Evolutionary conservation across 1,140 invertebrate species (phyloP).

Genomic region (Leptinotarsa lineolata): DNA sequence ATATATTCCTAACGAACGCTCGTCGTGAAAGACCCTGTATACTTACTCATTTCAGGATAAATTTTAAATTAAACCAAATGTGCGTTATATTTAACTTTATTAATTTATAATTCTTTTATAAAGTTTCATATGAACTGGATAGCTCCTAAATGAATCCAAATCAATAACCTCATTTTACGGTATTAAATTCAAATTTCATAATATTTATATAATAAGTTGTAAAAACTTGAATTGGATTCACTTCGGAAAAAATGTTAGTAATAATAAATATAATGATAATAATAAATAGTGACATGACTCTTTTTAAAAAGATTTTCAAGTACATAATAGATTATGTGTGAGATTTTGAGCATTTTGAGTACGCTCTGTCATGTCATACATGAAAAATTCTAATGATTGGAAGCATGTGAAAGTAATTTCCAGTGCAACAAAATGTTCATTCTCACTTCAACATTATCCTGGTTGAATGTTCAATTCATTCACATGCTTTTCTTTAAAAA

Average conservation of each 20-base stretch:
- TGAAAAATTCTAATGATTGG: constrained; percentile 19
- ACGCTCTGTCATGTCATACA: constrained; percentile 40
- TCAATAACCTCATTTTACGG: constrained; percentile 37
- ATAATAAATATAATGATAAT: constrained; percentile 51
- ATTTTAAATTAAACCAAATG: constrained; percentile 25
- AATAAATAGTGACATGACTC: constrained; percentile 44
- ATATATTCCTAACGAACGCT: too few relatives aligned
- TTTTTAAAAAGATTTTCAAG: constrained; percentile 39
- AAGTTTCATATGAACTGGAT: constrained; percentile 57
- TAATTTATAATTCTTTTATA: constrained; percentile 58
- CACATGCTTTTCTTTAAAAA: not conserved
- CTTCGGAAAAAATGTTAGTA: constrained; percentile 49
- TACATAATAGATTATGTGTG: constrained; percentile 39
- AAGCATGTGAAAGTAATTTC: constrained; percentile 3
- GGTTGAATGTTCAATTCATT: not conserved
- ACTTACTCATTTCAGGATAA: too few relatives aligned
- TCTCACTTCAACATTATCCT: not conserved
- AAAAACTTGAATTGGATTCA: constrained; percentile 48
- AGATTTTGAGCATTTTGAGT: constrained; percentile 39
- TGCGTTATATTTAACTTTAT: constrained; percentile 58
- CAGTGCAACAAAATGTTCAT: not conserved
- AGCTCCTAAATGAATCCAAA: constrained; percentile 55
- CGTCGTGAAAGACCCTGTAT: too few relatives aligned
- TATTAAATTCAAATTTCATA: constrained; percentile 42
- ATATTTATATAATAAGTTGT: constrained; percentile 41